Conservation (phyloP, 2,113 vertebrate species). For the Myotis davidii region DNA sequence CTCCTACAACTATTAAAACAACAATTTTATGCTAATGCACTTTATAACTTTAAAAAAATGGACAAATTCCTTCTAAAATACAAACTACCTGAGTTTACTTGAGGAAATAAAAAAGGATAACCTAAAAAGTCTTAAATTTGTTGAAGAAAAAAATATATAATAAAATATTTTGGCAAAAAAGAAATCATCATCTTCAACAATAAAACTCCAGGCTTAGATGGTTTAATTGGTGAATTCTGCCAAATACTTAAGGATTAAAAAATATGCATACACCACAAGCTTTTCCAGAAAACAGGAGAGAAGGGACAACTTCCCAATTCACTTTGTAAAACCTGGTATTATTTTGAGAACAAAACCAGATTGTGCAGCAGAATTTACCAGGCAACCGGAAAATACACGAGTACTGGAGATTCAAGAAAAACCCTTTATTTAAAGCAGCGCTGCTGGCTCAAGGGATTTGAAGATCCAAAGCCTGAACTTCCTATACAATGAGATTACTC, state of each 20-base stretch:
- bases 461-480: too few species aligned
- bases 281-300: neutral
- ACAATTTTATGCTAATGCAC: neutral
- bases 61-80: neutral
- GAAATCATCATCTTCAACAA: neutral
- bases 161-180: neutral
- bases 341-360: neutral
- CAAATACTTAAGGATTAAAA: neutral
- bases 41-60: neutral
- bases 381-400: too few species aligned
- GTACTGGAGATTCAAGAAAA: too few species aligned
- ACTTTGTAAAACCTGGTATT: neutral
- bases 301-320: neutral
- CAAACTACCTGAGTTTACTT: neutral
- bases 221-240: neutral
- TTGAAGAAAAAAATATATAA: neutral
- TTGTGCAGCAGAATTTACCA: too few species aligned
- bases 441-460: too few species aligned
- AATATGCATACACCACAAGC: neutral
- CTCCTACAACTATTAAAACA: neutral
- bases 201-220: neutral
- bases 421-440: too few species aligned
- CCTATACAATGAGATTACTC: too few species aligned
- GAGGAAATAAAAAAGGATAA: neutral
- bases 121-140: neutral